Evolutionary conservation across 2,888 invertebrate genomes (phyloP).

Genomic region (Torymus auratus): DNA sequence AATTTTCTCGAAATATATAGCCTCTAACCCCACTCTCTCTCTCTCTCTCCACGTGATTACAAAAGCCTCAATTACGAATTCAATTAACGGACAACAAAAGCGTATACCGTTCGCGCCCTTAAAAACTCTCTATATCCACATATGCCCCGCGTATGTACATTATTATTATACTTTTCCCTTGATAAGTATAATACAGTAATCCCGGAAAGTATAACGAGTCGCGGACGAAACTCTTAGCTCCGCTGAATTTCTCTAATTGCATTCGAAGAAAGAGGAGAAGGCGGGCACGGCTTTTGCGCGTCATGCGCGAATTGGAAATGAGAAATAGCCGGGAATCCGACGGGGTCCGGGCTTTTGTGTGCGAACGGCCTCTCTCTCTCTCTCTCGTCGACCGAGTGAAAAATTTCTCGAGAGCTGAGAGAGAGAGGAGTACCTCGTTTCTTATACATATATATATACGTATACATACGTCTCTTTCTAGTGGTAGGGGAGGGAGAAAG

Average conservation of each 20-base stretch:
- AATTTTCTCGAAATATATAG: no score
- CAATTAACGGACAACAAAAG: slow-evolving; percentile 20
- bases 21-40: no score
- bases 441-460: slow-evolving; percentile 10
- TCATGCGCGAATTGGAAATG: slow-evolving; percentile 41
- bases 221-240: no score
- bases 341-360: slow-evolving; percentile 8
- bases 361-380: neutral
- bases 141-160: no score
- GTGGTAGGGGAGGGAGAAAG: neutral
- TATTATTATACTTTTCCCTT: no score
- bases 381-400: neutral
- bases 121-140: no score
- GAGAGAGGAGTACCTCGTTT: slow-evolving; percentile 8
- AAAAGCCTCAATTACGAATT: slow-evolving; percentile 9
- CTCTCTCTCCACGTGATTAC: neutral
- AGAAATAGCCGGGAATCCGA: slow-evolving; percentile 2
- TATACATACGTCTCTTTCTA: neutral
- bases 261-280: slow-evolving; percentile 2
- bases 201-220: no score
- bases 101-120: neutral
- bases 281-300: slow-evolving; percentile 12
- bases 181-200: no score
- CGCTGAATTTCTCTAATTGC: slow-evolving; percentile 47
- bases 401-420: slow-evolving; percentile 9